These are phyloP conservation scores for Nomada hirtipes DNA, from an alignment of 2,888 invertebrate genomes.

Conservation along the genomic window DNA sequence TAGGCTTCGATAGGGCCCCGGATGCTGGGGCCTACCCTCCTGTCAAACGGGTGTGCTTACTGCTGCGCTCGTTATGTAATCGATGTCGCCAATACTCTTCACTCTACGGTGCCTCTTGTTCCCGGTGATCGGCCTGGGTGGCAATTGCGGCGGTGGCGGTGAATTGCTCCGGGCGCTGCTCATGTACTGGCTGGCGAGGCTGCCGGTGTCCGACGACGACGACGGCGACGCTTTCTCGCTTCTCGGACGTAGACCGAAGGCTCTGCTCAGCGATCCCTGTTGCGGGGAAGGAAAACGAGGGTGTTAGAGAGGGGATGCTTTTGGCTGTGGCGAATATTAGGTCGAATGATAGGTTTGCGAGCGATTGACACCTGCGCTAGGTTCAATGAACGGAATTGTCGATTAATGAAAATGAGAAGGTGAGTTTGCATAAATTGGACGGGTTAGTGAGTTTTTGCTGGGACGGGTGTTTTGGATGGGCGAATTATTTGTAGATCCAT, in stretches of 20 bases:
- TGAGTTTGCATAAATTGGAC: no score
- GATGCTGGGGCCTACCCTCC: constrained; percentile 81
- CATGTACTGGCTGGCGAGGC: constrained; percentile 87
- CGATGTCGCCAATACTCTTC: constrained; percentile 89
- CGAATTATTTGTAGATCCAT: no score
- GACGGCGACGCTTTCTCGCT: constrained; percentile 89
- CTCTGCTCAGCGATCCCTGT: constrained; percentile 91
- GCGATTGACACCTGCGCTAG: no score
- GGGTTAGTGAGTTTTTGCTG: no score
- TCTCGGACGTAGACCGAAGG: constrained; percentile 88
- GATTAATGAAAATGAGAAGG: no score
- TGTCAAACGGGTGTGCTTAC: constrained; percentile 83
- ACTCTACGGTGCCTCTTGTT: constrained; percentile 68
- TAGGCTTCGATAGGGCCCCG: constrained; percentile 83
- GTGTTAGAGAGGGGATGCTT: no score
- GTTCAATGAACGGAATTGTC: no score
- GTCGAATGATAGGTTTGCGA: no score
- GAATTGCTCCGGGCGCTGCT: constrained; percentile 85
- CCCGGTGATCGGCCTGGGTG: constrained; percentile 76
- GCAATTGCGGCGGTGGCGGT: constrained; percentile 86
- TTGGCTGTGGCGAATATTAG: no score
- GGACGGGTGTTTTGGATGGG: no score
- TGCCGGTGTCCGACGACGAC: constrained; percentile 87
- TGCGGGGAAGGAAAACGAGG: no score
- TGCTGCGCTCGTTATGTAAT: constrained; percentile 83